These are phyloP conservation scores for Tenebrosternarchus preto DNA, from an alignment of 2,113 vertebrate species.

Conservation along the genomic window DNA sequence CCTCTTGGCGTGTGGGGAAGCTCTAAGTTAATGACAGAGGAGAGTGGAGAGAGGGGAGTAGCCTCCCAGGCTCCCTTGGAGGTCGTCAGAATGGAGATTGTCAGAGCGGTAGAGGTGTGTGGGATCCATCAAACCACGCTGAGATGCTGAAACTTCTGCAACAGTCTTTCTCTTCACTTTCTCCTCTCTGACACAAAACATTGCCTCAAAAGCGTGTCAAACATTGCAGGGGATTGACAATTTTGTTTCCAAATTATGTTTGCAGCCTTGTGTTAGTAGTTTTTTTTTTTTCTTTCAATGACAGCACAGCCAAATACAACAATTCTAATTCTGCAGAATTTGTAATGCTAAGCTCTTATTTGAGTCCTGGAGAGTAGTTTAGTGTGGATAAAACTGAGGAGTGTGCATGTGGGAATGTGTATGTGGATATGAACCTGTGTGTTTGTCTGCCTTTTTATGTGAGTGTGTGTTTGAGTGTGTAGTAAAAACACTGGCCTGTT, in stretches of 20 bases:
- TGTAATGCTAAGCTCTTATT: constrained; percentile 17
- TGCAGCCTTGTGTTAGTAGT: constrained; percentile 16
- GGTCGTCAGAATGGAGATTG: constrained; percentile 56
- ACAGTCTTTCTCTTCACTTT: constrained; percentile 20
- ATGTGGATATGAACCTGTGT: background rate
- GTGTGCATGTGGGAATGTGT: background rate
- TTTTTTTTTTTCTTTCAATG: constrained; percentile 17
- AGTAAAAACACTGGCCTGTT: background rate
- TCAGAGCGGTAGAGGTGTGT: constrained; percentile 60
- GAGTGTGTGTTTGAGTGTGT: background rate
- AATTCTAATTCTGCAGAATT: constrained; percentile 12
- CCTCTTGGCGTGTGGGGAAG: constrained; percentile 33
- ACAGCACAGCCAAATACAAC: background rate
- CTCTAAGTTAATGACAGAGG: constrained; percentile 51
- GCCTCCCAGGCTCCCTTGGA: constrained; percentile 50
- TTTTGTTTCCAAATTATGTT: constrained; percentile 6
- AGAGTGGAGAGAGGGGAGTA: constrained; percentile 45
- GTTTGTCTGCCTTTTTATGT: background rate
- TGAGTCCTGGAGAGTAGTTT: background rate
- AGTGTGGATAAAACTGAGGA: background rate
- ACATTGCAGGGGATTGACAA: background rate
- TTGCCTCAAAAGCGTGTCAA: constrained; percentile 39
- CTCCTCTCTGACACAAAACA: constrained; percentile 16
- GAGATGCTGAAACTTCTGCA: constrained; percentile 30
- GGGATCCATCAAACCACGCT: constrained; percentile 54